phyloP scores from a whole-genome alignment of 2,888 invertebrate genomes.

The Trachelus stipa region DNA sequence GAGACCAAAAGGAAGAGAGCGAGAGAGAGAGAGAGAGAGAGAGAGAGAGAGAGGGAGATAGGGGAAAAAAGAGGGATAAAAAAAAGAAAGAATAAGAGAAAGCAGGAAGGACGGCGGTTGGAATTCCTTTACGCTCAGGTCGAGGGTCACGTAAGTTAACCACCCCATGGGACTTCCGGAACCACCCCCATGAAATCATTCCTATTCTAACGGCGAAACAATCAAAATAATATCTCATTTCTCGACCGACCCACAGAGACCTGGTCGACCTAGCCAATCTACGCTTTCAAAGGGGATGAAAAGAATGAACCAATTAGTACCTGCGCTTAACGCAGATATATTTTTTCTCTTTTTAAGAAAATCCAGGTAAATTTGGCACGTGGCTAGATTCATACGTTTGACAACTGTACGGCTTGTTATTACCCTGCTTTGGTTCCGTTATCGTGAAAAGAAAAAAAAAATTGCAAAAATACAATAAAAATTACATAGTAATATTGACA shows the following conservation, averaged over 20 bases:
- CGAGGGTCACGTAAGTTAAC: constrained; percentile 31
- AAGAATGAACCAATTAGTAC: constrained; percentile 9
- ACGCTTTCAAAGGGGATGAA: constrained; percentile 1
- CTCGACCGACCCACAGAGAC: constrained; percentile 12
- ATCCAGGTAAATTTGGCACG: neutral
- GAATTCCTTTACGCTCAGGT: constrained; percentile 7
- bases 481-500: neutral
- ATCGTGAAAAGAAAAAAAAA: too few relatives aligned
- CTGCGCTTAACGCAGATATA: neutral
- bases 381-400: neutral
- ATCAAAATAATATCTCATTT: constrained; percentile 37
- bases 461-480: neutral
- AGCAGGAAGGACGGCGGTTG: neutral
- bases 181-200: constrained; percentile 25
- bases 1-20: neutral
- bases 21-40: neutral
- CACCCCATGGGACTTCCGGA: constrained; percentile 11
- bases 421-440: neutral
- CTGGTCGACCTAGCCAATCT: constrained; percentile 9
- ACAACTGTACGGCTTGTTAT: neutral
- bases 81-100: constrained; percentile 8
- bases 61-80: neutral
- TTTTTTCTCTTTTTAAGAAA: neutral
- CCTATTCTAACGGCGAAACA: constrained; percentile 37
- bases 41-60: constrained; percentile 4